Conservation (phyloP, 1,140 invertebrate species). For the Pseudomyrmex dendroicus region DNA sequence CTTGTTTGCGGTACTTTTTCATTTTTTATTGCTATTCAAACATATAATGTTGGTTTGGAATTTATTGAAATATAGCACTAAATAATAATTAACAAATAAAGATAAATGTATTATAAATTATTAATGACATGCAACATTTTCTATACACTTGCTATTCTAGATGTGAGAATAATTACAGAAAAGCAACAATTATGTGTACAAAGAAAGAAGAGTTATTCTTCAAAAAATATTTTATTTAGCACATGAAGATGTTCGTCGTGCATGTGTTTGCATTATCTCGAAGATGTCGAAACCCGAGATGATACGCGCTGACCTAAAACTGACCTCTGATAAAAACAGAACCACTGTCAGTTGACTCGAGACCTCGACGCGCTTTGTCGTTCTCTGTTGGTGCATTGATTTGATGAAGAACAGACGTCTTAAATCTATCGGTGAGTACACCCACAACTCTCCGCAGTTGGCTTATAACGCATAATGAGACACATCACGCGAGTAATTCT, state of each 20-base stretch:
- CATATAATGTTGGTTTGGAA: too few relatives aligned
- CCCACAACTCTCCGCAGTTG: background rate
- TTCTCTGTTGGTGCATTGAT: background rate
- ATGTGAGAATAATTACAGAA: background rate
- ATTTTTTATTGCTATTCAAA: too few relatives aligned
- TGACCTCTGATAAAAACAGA: conserved; percentile 56
- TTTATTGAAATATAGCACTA: too few relatives aligned
- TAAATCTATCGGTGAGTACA: conserved; percentile 13
- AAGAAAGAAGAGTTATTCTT: too few relatives aligned
- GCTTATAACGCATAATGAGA: background rate
- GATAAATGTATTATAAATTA: background rate
- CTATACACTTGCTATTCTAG: background rate
- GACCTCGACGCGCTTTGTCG: background rate
- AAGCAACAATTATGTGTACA: background rate
- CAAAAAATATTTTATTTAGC: background rate
- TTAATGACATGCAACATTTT: too few relatives aligned
- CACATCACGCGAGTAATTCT: background rate
- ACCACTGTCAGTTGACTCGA: background rate
- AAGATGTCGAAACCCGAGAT: background rate
- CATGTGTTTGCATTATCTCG: conserved; percentile 46
- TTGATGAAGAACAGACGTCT: background rate
- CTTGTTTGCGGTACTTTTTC: background rate
- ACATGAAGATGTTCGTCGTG: conserved; percentile 42
- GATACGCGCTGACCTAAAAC: conserved; percentile 64
- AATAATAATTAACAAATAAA: background rate